These are phyloP conservation scores for Amphiduros pacificus DNA, from an alignment of 2,888 invertebrate genomes.

Conservation along the genomic window DNA sequence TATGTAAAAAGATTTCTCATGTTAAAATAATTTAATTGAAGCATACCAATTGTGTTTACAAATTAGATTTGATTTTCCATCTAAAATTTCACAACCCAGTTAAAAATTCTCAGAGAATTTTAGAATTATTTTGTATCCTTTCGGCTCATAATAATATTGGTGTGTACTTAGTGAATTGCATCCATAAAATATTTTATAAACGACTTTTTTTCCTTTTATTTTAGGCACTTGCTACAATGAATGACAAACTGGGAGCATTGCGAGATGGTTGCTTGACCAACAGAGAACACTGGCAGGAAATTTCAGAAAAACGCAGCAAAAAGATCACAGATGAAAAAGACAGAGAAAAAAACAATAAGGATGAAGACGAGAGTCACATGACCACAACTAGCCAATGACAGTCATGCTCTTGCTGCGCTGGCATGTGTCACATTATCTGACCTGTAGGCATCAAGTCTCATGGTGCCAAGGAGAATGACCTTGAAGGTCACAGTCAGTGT, in stretches of 20 bases:
- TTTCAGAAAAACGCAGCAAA: slow-evolving; percentile 29
- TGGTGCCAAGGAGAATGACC: too few species aligned
- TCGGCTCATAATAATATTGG: too few species aligned
- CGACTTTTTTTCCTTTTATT: slow-evolving; percentile 11
- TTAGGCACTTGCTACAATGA: slow-evolving; percentile 62
- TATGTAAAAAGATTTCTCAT: too few species aligned
- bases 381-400: too few species aligned
- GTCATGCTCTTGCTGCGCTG: not conserved
- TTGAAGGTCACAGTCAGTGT: too few species aligned
- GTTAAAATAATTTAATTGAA: too few species aligned
- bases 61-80: not conserved
- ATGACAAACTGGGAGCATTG: slow-evolving; percentile 41
- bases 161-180: too few species aligned
- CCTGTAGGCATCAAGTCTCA: too few species aligned
- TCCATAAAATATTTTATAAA: not conserved
- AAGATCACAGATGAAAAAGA: slow-evolving; percentile 4
- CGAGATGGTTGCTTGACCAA: slow-evolving; percentile 50
- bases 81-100: too few species aligned
- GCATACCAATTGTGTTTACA: not conserved
- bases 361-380: slow-evolving; percentile 1
- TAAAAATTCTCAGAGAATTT: too few species aligned
- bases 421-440: not conserved
- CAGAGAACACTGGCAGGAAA: slow-evolving; percentile 45
- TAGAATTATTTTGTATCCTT: too few species aligned
- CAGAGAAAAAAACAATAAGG: slow-evolving; percentile 1